These are phyloP conservation scores for Sinopyrophorus schimmeli DNA, from an alignment of 2,888 invertebrate genomes.

Conservation along the genomic window DNA sequence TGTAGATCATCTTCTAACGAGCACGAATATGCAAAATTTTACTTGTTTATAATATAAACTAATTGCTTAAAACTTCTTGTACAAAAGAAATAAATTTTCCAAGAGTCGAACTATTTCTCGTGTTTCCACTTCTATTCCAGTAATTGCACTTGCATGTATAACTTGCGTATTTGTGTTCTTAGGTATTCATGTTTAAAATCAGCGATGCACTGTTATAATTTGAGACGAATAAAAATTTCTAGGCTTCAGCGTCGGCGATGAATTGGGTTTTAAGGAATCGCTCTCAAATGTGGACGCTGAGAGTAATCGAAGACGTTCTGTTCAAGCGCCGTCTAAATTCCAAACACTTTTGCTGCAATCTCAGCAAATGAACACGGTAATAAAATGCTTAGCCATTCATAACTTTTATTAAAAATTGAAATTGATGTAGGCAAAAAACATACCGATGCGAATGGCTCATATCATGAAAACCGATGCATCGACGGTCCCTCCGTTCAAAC, in stretches of 20 bases:
- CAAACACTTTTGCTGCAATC: constrained; percentile 46
- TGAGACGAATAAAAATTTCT: constrained; percentile 46
- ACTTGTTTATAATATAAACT: constrained; percentile 15
- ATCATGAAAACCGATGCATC: background rate
- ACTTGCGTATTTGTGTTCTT: constrained; percentile 8
- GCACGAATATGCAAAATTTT: constrained; percentile 11
- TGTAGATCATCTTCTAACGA: constrained; percentile 12
- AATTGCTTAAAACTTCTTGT: constrained; percentile 21
- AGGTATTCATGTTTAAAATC: constrained; percentile 1
- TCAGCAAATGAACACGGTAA: constrained; percentile 35
- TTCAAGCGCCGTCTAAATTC: constrained; percentile 46
- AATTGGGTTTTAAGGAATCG: constrained; percentile 82
- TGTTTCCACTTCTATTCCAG: too few relatives aligned
- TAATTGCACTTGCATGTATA: background rate
- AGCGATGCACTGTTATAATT: background rate
- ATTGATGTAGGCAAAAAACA: constrained; percentile 28
- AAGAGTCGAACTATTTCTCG: too few relatives aligned
- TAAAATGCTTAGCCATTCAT: too few relatives aligned
- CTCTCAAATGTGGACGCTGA: constrained; percentile 71
- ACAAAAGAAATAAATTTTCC: constrained; percentile 24
- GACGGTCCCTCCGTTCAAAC: constrained; percentile 78
- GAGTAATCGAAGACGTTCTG: constrained; percentile 64
- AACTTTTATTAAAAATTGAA: too few relatives aligned
- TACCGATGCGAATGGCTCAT: constrained; percentile 12
- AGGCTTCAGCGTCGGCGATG: constrained; percentile 88